These are phyloP conservation scores for Arrhopalites spinosus DNA, from an alignment of 2,888 invertebrate species.

Conservation along the genomic window DNA sequence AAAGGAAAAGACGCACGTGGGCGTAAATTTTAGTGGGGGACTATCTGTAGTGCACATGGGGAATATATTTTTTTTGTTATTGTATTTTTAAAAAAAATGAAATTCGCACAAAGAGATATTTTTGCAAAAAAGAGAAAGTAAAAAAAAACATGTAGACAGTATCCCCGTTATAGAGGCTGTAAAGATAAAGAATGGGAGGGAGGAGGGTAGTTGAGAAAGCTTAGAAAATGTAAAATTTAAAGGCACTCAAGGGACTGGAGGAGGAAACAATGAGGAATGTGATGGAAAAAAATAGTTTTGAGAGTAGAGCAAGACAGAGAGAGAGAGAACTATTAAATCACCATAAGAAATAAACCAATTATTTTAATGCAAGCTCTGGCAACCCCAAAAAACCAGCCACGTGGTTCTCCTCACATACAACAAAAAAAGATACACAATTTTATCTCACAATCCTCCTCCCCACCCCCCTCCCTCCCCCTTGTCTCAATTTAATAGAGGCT, in stretches of 20 bases:
- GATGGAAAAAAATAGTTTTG: no score
- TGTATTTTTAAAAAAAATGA: neutral
- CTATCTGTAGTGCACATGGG: no score
- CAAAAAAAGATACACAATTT: neutral
- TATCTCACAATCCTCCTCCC: neutral
- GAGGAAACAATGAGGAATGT: no score
- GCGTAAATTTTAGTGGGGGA: no score
- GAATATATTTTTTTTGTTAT: no score
- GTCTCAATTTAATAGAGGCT: neutral
- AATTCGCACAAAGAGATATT: neutral
- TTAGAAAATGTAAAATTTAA: neutral
- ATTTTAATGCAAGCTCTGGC: neutral
- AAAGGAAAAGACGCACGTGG: no score
- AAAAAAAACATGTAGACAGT: neutral
- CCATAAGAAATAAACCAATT: constrained; percentile 15
- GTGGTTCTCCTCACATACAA: neutral
- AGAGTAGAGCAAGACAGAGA: no score
- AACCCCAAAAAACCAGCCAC: neutral
- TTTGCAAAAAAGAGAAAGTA: neutral
- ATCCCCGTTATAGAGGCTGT: neutral
- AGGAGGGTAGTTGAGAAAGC: neutral
- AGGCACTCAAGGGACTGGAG: neutral
- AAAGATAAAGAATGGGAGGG: neutral
- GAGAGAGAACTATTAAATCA: neutral
- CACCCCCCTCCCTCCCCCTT: neutral